These are phyloP conservation scores for Ursus arctos DNA, from an alignment of 2,113 vertebrate genomes.

Conservation along the genomic window DNA sequence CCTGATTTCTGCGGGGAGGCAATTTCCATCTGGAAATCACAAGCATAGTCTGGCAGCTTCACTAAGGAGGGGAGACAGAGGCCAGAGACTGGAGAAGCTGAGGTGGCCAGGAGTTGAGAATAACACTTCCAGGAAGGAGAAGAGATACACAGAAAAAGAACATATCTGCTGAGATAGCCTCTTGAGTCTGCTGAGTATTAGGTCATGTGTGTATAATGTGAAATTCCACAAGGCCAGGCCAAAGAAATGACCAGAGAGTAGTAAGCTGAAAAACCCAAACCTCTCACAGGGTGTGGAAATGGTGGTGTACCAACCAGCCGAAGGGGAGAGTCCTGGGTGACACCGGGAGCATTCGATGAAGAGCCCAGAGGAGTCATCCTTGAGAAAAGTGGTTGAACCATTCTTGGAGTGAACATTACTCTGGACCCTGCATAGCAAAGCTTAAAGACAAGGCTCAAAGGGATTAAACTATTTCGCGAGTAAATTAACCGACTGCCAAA, in stretches of 20 bases:
- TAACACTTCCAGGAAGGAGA: neutral
- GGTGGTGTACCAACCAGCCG: neutral
- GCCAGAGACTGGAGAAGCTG: neutral
- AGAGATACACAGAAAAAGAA: neutral
- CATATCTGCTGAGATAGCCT: neutral
- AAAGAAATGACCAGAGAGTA: neutral
- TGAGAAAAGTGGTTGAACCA: neutral
- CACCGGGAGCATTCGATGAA: neutral
- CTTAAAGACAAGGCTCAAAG: neutral
- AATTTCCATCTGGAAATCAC: neutral
- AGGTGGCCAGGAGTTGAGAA: neutral
- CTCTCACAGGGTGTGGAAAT: neutral
- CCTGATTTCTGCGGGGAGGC: neutral
- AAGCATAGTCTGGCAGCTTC: neutral
- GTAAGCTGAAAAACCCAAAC: neutral
- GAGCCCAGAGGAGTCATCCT: neutral
- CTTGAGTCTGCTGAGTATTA: neutral
- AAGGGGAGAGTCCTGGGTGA: neutral
- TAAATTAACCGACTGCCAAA: neutral
- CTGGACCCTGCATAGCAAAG: neutral
- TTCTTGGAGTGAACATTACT: neutral
- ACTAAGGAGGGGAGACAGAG: neutral
- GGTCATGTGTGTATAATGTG: neutral
- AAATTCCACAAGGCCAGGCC: slow-evolving; percentile 14
- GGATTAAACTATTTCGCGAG: neutral